These are phyloP conservation scores for Prionchulus punctatus DNA, from an alignment of 2,888 invertebrate genomes.

Conservation along the genomic window DNA sequence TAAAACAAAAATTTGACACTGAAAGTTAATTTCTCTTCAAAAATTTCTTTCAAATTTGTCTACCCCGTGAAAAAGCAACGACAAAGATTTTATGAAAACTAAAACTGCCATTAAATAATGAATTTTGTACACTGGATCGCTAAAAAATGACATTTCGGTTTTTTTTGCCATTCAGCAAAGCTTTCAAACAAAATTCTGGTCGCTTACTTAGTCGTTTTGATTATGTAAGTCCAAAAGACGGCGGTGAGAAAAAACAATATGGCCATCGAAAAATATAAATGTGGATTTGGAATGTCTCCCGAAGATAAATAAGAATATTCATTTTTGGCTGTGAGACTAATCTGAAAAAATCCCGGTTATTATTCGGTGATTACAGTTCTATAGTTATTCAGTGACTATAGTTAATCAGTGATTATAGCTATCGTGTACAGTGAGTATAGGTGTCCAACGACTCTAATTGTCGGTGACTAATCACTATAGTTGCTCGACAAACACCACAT, in stretches of 20 bases:
- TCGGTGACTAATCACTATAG: too few relatives aligned
- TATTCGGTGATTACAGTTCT: too few relatives aligned
- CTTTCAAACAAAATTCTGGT: not conserved
- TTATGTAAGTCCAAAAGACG: constrained; percentile 72
- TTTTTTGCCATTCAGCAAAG: too few relatives aligned
- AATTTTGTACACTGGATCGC: constrained; percentile 57
- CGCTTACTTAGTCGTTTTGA: constrained; percentile 45
- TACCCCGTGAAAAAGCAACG: constrained; percentile 75
- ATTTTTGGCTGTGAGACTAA: constrained; percentile 48
- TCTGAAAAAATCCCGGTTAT: too few relatives aligned
- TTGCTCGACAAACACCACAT: too few relatives aligned
- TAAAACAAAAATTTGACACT: constrained; percentile 14
- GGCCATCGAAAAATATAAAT: constrained; percentile 77
- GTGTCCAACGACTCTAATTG: too few relatives aligned
- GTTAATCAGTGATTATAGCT: not conserved
- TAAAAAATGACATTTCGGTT: constrained; percentile 2
- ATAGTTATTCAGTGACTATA: not conserved
- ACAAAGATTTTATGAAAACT: constrained; percentile 74
- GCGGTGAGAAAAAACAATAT: constrained; percentile 73
- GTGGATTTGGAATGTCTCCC: constrained; percentile 86
- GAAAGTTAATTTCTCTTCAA: not conserved
- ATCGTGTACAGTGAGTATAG: too few relatives aligned
- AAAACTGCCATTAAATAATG: constrained; percentile 90
- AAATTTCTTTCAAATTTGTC: constrained; percentile 15
- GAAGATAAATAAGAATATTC: constrained; percentile 69